These are phyloP conservation scores for Piliocolobus tephrosceles DNA, from an alignment of 2,113 vertebrate species.

Conservation along the genomic window DNA sequence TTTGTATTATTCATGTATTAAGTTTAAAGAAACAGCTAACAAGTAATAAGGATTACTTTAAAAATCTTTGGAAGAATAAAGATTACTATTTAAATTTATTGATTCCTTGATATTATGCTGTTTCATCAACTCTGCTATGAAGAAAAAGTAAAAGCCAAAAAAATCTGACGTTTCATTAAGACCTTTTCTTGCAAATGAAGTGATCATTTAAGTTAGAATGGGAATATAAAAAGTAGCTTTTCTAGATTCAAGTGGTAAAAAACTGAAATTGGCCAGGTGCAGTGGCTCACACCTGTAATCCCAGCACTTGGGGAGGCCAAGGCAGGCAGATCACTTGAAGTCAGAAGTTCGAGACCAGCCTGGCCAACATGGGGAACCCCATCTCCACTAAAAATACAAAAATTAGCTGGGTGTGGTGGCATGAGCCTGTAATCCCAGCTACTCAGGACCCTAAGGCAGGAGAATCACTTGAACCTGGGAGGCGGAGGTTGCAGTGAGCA, in stretches of 20 bases:
- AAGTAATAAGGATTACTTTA: constrained; percentile 1
- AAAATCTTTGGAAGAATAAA: constrained; percentile 30
- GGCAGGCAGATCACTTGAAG: no score
- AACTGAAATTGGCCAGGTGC: not conserved
- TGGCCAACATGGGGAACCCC: no score
- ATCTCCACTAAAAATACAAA: no score
- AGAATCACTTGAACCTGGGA: no score
- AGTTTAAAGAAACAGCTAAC: constrained; percentile 6
- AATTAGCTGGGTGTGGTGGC: no score
- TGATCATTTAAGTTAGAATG: constrained; percentile 13
- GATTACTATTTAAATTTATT: not conserved
- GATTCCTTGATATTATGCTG: not conserved
- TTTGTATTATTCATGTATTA: constrained; percentile 38
- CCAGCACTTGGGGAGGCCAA: no score
- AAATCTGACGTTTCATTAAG: constrained; percentile 21
- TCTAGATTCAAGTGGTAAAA: constrained; percentile 8
- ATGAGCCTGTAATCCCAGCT: no score
- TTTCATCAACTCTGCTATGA: not conserved
- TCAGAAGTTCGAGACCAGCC: no score
- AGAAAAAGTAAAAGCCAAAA: not conserved
- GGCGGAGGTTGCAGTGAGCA: no score
- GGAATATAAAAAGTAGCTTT: constrained; percentile 8
- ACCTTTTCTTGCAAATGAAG: constrained; percentile 39
- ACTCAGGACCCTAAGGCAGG: no score
- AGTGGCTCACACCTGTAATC: no score